These are phyloP conservation scores for Rhadinocentrus ornatus DNA, from an alignment of 2,797 vertebrate genomes.

Conservation along the genomic window DNA sequence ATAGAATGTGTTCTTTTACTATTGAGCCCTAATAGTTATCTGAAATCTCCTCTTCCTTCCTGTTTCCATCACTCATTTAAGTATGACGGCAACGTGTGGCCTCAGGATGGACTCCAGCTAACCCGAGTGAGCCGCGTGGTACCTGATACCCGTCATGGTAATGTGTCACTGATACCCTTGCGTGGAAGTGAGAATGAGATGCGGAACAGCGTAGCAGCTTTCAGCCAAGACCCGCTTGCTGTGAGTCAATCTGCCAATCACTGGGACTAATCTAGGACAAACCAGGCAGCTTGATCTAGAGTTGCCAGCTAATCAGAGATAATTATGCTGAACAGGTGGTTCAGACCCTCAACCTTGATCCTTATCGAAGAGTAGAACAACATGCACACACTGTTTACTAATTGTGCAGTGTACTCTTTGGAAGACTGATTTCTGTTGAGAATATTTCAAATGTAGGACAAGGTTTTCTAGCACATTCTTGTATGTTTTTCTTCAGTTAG, in stretches of 20 bases:
- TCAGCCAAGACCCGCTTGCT: conserved; percentile 87
- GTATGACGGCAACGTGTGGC: conserved; percentile 88
- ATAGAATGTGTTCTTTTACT: background rate
- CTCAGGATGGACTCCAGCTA: conserved; percentile 81
- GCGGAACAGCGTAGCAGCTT: conserved; percentile 94
- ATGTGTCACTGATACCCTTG: conserved; percentile 92
- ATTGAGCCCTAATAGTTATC: background rate
- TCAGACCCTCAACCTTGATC: conserved; percentile 38
- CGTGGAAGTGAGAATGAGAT: conserved; percentile 96
- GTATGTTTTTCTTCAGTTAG: background rate
- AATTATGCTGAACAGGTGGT: conserved; percentile 66
- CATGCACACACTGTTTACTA: conserved; percentile 11
- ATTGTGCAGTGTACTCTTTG: background rate
- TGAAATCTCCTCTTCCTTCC: conserved; percentile 14
- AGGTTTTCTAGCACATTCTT: background rate
- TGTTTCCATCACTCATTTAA: conserved; percentile 42
- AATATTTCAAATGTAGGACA: background rate
- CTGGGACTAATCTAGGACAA: conserved; percentile 49
- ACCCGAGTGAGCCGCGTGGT: conserved; percentile 66
- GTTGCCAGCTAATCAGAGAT: conserved; percentile 59
- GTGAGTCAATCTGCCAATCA: conserved; percentile 88
- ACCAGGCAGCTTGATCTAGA: conserved; percentile 32
- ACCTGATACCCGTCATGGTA: conserved; percentile 87
- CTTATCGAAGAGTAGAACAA: conserved; percentile 14
- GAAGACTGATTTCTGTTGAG: background rate